Base-by-base conservation (phyloP, 1,140 invertebrate genomes). In the Coenobita brevimanus region DNA sequence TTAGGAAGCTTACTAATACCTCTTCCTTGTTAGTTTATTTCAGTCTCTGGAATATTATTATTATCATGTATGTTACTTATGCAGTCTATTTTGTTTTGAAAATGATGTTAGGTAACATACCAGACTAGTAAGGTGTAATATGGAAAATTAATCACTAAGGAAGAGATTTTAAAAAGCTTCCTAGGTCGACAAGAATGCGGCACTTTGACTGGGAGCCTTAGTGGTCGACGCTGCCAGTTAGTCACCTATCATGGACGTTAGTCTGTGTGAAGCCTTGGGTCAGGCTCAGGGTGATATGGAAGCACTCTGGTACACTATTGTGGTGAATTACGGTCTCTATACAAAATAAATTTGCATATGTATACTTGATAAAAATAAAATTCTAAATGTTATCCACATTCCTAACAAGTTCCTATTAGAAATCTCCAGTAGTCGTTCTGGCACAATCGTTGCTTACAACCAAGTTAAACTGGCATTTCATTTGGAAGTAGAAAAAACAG, bases 341-440 rank as follows among this genome's bases (percentile, higher is more conserved):
- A 88, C 86, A 88, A 88, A 88, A 88, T 88, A 88, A 88, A 88
- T 88, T 88, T 88, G 86, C 86, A 88, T 88, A 88, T 88, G 86
- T 88, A 88, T 88, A 88, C 79, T 82, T 82, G 86, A 88, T 88
- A 88, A 88, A 88, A 88, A 88, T 88, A 88, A 88, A 88, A 88
- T 82, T 88, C 86, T 88, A 88, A 88, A 88, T 82, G 79, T 88
- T 82, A 88, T 88, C 79, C 86, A 82, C 80, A 87, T 78, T 82
- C 80, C 86, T 88, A 88, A 88, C 86, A 88, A 88, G 86, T 75
- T 88, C 86, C 86, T 88, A 88, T 88, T 76, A 88, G 80, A 88
- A 88, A 88, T 88, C 86, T 88, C 86, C 86, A 88, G 86, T 88
- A 88, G 54, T 82, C 60, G 60, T 88, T 88, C 82, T 88, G 86